Evolutionary conservation across 1,140 invertebrate species (phyloP), one percentile per base, ranked within the genome.

Genomic region (Drosophila rufa): DNA sequence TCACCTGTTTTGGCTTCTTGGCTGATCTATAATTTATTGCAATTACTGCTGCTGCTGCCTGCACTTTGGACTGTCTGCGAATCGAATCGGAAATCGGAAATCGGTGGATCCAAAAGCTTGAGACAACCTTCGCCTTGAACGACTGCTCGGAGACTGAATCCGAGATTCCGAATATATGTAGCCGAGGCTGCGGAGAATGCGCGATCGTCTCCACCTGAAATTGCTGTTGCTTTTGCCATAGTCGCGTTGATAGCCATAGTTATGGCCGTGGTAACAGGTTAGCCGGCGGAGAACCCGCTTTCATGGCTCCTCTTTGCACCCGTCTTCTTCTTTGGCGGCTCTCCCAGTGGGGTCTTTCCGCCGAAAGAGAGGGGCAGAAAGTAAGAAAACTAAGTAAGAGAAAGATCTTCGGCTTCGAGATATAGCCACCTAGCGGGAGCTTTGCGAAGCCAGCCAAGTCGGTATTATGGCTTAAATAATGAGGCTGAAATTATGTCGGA

Each of bases 41-140:
- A 69, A 68, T 65, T 75, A 51, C 64, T 59, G 51, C 25, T 68
- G 59, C 47, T 64, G 55, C 62, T 75, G 55, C 33, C 57, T 90
- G 85, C 69, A 91, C 86, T 90, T 90, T 85, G 71, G 69, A 86
- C 82, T 85, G 53, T 56, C 60, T 61, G 62, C 38, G 51, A 27
- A 19, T 36, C 60, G 47, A 45, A 70, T 67, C 47, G 58, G 40
- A 61, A 22, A 30, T 33, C 22, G n/a, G 50, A 40, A 64, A 45
- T 60, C 19, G 42, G 27, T 19, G 38, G 47, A 76, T 66, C 43
- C 56, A 59, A 79, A 38, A 65, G 50, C 46, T 53, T 46, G 48
- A 9, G 25, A 91, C 90, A 92, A 92, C 91, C 91, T 92, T 92
- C 91, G 86, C 91, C 87, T 92, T 92, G 91, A 83, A 92, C 84